A percentile compares a stretch with the other conserved stretches of the same genome.
Evolutionary conservation across 2,113 vertebrate genomes (phyloP).

Genomic region (Chlorodrepanis virens): DNA sequence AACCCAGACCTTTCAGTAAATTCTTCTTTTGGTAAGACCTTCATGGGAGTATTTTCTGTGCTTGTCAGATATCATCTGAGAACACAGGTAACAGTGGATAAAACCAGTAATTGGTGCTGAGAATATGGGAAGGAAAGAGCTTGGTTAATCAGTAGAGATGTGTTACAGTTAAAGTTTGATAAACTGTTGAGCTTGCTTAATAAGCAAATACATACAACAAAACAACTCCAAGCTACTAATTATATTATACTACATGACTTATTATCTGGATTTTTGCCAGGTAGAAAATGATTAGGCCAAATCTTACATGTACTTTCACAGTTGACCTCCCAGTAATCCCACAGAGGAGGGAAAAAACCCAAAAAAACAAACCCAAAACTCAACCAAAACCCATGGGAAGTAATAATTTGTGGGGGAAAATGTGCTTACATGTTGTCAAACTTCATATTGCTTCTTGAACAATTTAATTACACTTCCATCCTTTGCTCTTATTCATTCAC

Average conservation of each 20-base stretch:
- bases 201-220: background rate
- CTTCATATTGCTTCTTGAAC: background rate
- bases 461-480: background rate
- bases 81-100: background rate
- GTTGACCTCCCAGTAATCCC: slow-evolving; percentile 35
- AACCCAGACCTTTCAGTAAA: background rate
- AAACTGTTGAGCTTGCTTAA: background rate
- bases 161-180: background rate
- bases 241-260: background rate
- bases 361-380: background rate
- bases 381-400: background rate
- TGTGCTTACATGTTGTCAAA: background rate
- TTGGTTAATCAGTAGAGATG: slow-evolving; percentile 21
- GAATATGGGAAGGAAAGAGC: background rate
- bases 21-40: background rate
- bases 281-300: slow-evolving; percentile 18
- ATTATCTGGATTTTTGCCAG: slow-evolving; percentile 27
- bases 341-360: background rate
- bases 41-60: background rate
- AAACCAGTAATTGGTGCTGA: background rate
- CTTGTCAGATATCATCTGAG: background rate
- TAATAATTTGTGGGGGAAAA: background rate
- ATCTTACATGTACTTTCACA: slow-evolving; percentile 36
- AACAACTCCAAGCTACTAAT: background rate
- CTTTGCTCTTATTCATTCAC: background rate